Conservation (phyloP, 2,888 invertebrate genomes). For the Ctenicera cuprea region DNA sequence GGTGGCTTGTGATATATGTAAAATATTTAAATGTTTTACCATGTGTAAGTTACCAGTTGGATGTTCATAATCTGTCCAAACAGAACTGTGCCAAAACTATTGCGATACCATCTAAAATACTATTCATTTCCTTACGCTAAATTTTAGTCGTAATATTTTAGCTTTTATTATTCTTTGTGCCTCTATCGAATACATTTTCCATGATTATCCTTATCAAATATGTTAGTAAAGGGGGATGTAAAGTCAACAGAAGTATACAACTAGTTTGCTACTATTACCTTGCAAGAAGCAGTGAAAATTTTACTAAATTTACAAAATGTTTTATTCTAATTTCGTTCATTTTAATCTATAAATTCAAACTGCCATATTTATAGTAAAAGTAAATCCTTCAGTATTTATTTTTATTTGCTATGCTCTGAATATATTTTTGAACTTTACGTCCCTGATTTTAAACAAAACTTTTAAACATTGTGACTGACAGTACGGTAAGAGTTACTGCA, state of each 20-base stretch:
- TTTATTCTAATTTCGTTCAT: too few relatives aligned
- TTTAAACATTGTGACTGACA: slow-evolving; percentile 21
- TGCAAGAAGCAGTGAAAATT: too few relatives aligned
- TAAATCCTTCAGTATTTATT: too few relatives aligned
- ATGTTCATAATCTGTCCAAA: slow-evolving; percentile 23
- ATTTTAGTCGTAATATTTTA: slow-evolving; percentile 3
- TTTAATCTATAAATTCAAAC: too few relatives aligned
- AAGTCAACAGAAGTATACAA: neutral
- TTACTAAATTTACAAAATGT: too few relatives aligned
- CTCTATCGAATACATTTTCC: neutral
- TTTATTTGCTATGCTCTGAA: too few relatives aligned
- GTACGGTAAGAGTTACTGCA: slow-evolving; percentile 23
- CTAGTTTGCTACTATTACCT: too few relatives aligned
- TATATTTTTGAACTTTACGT: neutral
- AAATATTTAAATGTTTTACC: slow-evolving; percentile 24
- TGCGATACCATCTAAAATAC: slow-evolving; percentile 20
- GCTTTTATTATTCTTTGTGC: slow-evolving; percentile 7
- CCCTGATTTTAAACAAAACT: neutral
- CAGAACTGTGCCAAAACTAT: slow-evolving; percentile 50
- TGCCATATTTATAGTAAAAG: too few relatives aligned
- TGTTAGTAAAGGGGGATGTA: neutral
- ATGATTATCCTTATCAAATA: neutral
- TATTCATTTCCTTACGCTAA: slow-evolving; percentile 13
- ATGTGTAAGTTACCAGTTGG: slow-evolving; percentile 46
- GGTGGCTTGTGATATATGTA: slow-evolving; percentile 41